These are phyloP conservation scores for Poecile montanus DNA, from an alignment of 2,797 vertebrate species.

Conservation along the genomic window DNA sequence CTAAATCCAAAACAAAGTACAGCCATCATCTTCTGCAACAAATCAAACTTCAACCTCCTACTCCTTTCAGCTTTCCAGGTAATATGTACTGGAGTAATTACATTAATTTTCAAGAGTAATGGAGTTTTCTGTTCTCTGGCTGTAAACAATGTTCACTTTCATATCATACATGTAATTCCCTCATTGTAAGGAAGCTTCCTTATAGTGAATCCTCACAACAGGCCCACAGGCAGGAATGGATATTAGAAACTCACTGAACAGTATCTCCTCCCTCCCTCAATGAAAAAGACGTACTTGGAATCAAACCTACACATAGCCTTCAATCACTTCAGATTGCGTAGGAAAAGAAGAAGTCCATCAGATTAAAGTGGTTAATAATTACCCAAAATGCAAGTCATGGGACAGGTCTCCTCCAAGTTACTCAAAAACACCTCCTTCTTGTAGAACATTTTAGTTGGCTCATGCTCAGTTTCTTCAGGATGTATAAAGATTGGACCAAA, in stretches of 20 bases:
- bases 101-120: neutral
- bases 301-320: neutral
- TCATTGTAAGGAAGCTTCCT: neutral
- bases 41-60: neutral
- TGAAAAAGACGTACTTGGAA: neutral
- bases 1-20: neutral
- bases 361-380: conserved; percentile 25
- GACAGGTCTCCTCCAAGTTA: conserved; percentile 95
- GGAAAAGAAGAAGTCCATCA: neutral
- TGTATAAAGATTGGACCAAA: conserved; percentile 98
- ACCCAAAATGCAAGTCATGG: conserved; percentile 97
- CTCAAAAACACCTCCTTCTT: conserved; percentile 98
- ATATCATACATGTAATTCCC: neutral
- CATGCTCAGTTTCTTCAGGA: conserved; percentile 96
- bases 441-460: conserved; percentile 99
- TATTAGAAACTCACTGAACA: neutral
- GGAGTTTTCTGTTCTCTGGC: neutral
- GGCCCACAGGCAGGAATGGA: neutral
- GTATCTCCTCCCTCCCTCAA: neutral
- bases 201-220: neutral
- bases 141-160: neutral
- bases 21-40: neutral
- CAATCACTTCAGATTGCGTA: neutral
- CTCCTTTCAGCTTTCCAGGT: neutral
- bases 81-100: neutral